These are phyloP conservation scores for Amphiprion ocellaris DNA, from an alignment of 2,113 vertebrate genomes.

Conservation along the genomic window DNA sequence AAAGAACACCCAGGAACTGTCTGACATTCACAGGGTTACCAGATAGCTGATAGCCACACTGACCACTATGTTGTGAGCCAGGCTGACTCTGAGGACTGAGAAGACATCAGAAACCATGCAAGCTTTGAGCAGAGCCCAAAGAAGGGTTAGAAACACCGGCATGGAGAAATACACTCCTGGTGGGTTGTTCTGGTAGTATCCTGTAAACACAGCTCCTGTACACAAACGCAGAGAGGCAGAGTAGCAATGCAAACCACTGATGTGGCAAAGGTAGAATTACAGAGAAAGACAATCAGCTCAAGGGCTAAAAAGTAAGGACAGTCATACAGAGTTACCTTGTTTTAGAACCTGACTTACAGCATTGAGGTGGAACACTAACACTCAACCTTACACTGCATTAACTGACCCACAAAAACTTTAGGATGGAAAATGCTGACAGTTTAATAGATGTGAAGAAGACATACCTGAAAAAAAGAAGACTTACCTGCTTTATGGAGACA, in stretches of 20 bases:
- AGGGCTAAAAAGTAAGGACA: neutral
- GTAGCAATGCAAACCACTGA: neutral
- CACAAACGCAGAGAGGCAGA: neutral
- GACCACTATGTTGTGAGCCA: slow-evolving; percentile 87
- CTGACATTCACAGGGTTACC: neutral
- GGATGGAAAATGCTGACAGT: neutral
- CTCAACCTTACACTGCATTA: too few species aligned
- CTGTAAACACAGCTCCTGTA: slow-evolving; percentile 88
- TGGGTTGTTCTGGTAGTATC: slow-evolving; percentile 87
- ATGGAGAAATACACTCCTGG: slow-evolving; percentile 86
- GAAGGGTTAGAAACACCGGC: slow-evolving; percentile 84
- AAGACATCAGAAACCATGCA: slow-evolving; percentile 87
- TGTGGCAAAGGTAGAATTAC: neutral
- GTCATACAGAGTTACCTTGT: too few species aligned
- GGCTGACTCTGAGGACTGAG: slow-evolving; percentile 82
- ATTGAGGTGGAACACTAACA: too few species aligned
- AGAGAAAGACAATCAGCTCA: neutral
- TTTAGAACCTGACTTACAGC: too few species aligned
- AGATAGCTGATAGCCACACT: slow-evolving; percentile 64
- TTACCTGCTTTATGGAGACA: slow-evolving; percentile 92
- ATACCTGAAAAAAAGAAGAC: neutral
- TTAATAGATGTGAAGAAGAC: neutral
- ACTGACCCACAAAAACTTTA: too few species aligned
- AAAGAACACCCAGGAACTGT: too few species aligned
- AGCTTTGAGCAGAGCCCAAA: slow-evolving; percentile 85